Percentiles rank a stretch among this genome's conserved stretches.
Conservation (phyloP, 2,888 invertebrate species). For the Andrena hattorfiana region DNA sequence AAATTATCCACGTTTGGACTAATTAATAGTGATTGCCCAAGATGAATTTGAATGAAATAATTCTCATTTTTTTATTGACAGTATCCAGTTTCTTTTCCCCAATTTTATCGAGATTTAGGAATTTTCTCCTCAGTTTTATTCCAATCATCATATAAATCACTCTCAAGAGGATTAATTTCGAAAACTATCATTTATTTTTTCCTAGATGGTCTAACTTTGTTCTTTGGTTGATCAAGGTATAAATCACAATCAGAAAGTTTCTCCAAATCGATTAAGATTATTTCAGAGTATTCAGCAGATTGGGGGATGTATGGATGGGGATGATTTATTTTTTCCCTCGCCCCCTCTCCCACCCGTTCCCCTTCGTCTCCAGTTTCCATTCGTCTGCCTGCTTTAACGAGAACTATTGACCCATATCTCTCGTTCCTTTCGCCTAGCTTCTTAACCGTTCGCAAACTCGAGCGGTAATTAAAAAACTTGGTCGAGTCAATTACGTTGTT, state of each 20-base stretch:
- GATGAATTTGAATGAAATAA: no score
- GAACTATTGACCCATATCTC: slow-evolving; percentile 54
- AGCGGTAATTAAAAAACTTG: slow-evolving; percentile 48
- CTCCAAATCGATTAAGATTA: background rate
- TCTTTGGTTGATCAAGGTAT: background rate
- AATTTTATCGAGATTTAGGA: no score
- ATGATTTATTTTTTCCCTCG: background rate
- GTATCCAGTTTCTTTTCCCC: no score
- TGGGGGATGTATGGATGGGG: background rate
- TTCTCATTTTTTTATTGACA: no score
- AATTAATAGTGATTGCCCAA: no score
- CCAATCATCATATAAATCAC: no score
- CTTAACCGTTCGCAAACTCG: slow-evolving; percentile 18
- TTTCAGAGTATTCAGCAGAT: background rate
- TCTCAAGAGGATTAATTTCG: no score
- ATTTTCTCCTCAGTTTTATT: no score
- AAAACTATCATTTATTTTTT: background rate
- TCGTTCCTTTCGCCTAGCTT: background rate
- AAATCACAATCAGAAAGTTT: background rate
- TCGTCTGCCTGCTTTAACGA: slow-evolving; percentile 20
- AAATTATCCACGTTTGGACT: no score
- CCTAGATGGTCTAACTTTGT: background rate
- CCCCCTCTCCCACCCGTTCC: background rate
- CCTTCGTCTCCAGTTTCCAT: background rate
- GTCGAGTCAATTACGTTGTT: slow-evolving; percentile 33